Evolutionary conservation across 2,113 vertebrate genomes (phyloP).

Genomic region (Mastomys natalensis): DNA sequence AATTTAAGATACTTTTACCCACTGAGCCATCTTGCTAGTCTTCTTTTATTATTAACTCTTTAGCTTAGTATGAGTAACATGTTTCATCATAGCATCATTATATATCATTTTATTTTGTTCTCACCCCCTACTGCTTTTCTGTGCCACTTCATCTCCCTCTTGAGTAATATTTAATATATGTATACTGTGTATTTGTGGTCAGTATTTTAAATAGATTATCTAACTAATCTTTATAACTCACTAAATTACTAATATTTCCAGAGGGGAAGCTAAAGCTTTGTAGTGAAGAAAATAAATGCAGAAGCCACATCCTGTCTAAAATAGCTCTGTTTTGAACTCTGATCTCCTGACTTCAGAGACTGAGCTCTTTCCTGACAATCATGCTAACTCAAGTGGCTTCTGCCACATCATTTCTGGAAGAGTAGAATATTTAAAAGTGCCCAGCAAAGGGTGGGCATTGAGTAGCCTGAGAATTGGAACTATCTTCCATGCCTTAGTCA

Average conservation of each 20-base stretch:
- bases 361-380: not conserved
- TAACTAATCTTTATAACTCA: slow-evolving; percentile 46
- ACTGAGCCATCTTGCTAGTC: not conserved
- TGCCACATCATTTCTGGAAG: not conserved
- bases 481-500: slow-evolving; percentile 13
- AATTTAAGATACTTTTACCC: not conserved
- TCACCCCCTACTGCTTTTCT: not conserved
- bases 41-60: not conserved
- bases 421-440: slow-evolving; percentile 1
- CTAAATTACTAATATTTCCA: slow-evolving; percentile 34
- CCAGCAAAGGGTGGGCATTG: not conserved
- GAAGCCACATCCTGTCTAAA: not conserved
- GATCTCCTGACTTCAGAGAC: not conserved
- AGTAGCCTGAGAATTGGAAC: not conserved
- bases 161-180: too few relatives aligned
- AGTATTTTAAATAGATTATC: slow-evolving; percentile 46
- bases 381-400: not conserved
- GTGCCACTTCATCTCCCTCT: not conserved
- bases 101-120: not conserved
- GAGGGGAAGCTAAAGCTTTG: slow-evolving; percentile 8
- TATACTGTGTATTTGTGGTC: slow-evolving; percentile 24
- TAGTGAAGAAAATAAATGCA: slow-evolving; percentile 55
- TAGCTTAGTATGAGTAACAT: not conserved
- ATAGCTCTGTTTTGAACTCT: slow-evolving; percentile 37
- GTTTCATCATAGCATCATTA: not conserved